These are phyloP conservation scores for Coptodon rendalli DNA, from an alignment of 2,113 vertebrate species.

Conservation along the genomic window DNA sequence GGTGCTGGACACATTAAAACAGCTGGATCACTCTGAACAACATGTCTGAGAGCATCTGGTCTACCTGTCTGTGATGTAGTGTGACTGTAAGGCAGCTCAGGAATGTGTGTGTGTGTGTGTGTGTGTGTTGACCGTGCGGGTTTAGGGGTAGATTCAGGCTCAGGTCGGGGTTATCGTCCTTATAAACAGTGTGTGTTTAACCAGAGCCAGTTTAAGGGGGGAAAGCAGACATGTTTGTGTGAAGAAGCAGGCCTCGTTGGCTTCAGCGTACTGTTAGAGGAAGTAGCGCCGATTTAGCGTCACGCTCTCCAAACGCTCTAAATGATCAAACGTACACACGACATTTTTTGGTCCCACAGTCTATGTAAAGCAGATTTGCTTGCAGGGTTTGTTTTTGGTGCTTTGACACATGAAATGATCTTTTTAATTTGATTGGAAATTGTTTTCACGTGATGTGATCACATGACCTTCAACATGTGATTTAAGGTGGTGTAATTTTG, in stretches of 20 bases:
- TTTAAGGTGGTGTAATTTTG: fast-evolving
- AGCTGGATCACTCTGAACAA: background rate
- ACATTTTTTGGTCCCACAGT: background rate
- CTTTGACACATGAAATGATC: background rate
- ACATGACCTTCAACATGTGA: background rate
- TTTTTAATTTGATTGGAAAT: background rate
- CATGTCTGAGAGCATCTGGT: background rate
- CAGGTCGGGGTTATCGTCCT: background rate
- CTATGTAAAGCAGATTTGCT: background rate
- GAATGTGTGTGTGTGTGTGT: slow-evolving; percentile 14
- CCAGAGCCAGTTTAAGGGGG: background rate
- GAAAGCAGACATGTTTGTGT: background rate
- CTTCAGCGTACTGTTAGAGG: background rate
- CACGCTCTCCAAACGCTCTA: background rate
- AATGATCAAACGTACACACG: fast-evolving
- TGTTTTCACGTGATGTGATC: background rate
- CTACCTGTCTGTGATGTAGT: background rate
- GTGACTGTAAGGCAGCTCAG: background rate
- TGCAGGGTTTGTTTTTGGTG: background rate
- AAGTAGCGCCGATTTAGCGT: background rate
- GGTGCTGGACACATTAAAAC: background rate
- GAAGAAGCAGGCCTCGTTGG: background rate
- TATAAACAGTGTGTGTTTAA: background rate
- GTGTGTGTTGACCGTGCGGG: background rate
- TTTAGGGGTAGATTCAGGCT: background rate